phyloP scores from a whole-genome alignment of 2,113 vertebrate species.

The Chaetodon auriga region DNA sequence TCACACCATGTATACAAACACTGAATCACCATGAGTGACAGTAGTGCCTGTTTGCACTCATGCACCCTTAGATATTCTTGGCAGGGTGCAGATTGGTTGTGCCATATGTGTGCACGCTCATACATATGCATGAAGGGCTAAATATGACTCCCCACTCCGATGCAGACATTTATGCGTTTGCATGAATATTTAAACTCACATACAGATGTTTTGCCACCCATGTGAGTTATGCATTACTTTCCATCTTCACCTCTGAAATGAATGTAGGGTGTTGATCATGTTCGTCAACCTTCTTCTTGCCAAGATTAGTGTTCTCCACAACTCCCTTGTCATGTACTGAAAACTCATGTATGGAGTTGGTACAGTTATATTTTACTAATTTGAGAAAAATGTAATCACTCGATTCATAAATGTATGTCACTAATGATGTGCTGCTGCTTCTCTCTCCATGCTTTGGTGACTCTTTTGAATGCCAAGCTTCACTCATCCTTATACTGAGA shows the following conservation, averaged over 20 bases:
- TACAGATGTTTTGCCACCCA: constrained; percentile 40
- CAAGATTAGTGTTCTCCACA: not conserved
- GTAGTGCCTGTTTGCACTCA: constrained; percentile 32
- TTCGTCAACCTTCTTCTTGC: not conserved
- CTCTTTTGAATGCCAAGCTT: not conserved
- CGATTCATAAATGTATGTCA: constrained; percentile 5
- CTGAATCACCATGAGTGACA: constrained; percentile 39
- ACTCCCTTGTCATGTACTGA: not conserved
- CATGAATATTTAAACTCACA: not conserved
- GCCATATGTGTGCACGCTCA: constrained; percentile 22
- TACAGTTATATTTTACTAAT: constrained; percentile 16
- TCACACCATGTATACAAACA: constrained; percentile 33
- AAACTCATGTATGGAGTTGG: not conserved
- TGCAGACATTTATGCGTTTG: not conserved
- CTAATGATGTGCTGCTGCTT: not conserved
- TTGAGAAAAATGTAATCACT: not conserved
- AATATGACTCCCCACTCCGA: not conserved
- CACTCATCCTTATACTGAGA: not conserved
- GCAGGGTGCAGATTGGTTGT: constrained; percentile 11
- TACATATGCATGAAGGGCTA: constrained; percentile 27
- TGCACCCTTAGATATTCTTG: constrained; percentile 26
- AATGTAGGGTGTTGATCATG: not conserved
- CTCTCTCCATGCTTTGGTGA: not conserved
- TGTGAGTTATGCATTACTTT: not conserved
- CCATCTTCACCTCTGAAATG: constrained; percentile 17